Evolutionary conservation across 2,888 invertebrate species (phyloP), one percentile per base, ranked within the genome.

Genomic region (Stenurella melanura): DNA sequence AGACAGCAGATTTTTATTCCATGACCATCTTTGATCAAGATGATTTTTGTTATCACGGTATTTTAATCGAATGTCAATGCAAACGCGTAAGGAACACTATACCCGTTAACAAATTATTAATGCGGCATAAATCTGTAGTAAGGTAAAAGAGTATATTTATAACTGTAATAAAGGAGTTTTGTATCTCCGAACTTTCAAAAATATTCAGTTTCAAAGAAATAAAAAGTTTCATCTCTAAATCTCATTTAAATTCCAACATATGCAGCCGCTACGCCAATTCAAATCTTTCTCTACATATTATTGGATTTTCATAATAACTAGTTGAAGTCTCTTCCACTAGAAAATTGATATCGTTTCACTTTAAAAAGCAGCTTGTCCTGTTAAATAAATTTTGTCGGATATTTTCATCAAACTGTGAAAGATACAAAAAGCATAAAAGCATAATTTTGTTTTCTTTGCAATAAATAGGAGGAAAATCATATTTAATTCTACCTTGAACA

Each of bases 261-360:
- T 78, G 78, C 75, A 67, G 78, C 72, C 21, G 67, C 71, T 30
- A 72, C 58, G 58, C 42, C 72, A 42, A 75, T 75, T 68, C 72
- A 54, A 66, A 73, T 73, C 26, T 63, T 75, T 60, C 71, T 75
- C 58, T 73, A 73, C 73, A 75, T 78, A 73, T 78, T 74, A 73
- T 70, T 73, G 78, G 66, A 78, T 78, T 75, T 78, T 64, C 78
- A 75, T 78, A 78, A 78, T 75, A 78, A 69, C 73, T 66, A 73
- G 61, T 70, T 75, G 57, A 21, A 73, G 50, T 66, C 58, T 19
- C 26, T 54, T 75, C 56, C 42, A 26, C 57, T 50, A 61, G 75
- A 73, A 73, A 78, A 78, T 78, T 78, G 75, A 64, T 75, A 75
- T 73, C 75, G 38, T 18, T 73, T 64, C 64, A 73, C 21, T 50